Evolutionary conservation across 1,140 invertebrate genomes (phyloP).

Genomic region (Philaenus spumarius): DNA sequence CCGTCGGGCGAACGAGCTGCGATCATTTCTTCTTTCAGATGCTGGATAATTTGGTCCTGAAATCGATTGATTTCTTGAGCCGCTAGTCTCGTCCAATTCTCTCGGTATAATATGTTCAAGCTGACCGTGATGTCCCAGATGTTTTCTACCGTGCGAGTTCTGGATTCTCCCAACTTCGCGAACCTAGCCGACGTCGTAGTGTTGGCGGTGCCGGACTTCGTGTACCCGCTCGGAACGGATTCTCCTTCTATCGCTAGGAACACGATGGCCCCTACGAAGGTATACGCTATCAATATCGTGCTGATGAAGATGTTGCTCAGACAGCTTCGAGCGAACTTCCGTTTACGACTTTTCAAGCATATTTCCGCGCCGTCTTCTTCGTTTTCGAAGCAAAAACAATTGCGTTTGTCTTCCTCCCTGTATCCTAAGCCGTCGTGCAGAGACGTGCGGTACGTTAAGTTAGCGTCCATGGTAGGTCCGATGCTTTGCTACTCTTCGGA

Average conservation of each 20-base stretch:
- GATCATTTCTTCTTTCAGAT: conserved; percentile 63
- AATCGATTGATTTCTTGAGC: conserved; percentile 82
- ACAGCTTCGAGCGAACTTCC: conserved; percentile 57
- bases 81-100: conserved; percentile 88
- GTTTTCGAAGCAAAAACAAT: conserved; percentile 56
- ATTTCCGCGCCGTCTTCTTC: conserved; percentile 39
- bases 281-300: conserved; percentile 79
- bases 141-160: conserved; percentile 72
- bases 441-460: too few relatives aligned
- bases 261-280: conserved; percentile 86
- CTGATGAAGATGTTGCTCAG: conserved; percentile 86
- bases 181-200: conserved; percentile 40
- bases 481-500: too few relatives aligned
- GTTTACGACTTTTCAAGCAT: conserved; percentile 55
- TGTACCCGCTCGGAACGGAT: conserved; percentile 40
- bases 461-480: too few relatives aligned
- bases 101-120: conserved; percentile 87
- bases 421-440: neutral
- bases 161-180: conserved; percentile 54
- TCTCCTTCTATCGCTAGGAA: conserved; percentile 84
- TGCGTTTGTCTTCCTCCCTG: conserved; percentile 35
- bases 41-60: conserved; percentile 76
- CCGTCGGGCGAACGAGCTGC: too few relatives aligned
- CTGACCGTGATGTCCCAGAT: conserved; percentile 94
- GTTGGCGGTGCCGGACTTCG: conserved; percentile 25